These are phyloP conservation scores for Jordanella pulchra DNA, from an alignment of 2,797 vertebrate genomes.

Conservation along the genomic window DNA sequence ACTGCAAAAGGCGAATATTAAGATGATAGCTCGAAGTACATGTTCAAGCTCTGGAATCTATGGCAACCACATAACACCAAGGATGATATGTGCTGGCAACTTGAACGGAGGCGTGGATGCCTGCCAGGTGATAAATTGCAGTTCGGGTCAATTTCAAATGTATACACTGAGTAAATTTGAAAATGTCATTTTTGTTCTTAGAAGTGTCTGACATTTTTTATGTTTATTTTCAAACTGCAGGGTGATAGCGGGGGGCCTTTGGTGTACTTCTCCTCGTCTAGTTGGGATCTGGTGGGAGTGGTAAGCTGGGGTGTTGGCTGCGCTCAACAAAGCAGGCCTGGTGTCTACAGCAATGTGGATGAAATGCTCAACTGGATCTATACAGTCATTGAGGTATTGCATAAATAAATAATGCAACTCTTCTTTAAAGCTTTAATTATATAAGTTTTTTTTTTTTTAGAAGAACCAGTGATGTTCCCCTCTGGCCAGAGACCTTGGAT, in stretches of 20 bases:
- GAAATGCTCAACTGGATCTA: conserved; percentile 88
- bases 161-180: not conserved
- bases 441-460: conserved; percentile 33
- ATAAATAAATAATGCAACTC: not conserved
- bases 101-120: conserved; percentile 83
- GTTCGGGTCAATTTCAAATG: not conserved
- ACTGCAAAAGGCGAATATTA: conserved; percentile 83
- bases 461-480: conserved; percentile 59
- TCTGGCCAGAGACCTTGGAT: conserved; percentile 2
- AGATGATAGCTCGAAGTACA: conserved; percentile 67
- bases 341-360: conserved; percentile 86
- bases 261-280: conserved; percentile 65
- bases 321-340: conserved; percentile 77
- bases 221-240: conserved; percentile 63
- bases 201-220: not conserved
- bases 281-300: conserved; percentile 84
- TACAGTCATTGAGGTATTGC: conserved; percentile 79
- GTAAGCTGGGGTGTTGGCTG: conserved; percentile 96
- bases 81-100: conserved; percentile 89
- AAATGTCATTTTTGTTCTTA: not conserved
- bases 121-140: conserved; percentile 84
- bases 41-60: conserved; percentile 82
- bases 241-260: conserved; percentile 94
- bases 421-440: not conserved
- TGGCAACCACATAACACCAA: conserved; percentile 71